Conservation (phyloP, 2,113 vertebrate genomes). For the Psophia crepitans region DNA sequence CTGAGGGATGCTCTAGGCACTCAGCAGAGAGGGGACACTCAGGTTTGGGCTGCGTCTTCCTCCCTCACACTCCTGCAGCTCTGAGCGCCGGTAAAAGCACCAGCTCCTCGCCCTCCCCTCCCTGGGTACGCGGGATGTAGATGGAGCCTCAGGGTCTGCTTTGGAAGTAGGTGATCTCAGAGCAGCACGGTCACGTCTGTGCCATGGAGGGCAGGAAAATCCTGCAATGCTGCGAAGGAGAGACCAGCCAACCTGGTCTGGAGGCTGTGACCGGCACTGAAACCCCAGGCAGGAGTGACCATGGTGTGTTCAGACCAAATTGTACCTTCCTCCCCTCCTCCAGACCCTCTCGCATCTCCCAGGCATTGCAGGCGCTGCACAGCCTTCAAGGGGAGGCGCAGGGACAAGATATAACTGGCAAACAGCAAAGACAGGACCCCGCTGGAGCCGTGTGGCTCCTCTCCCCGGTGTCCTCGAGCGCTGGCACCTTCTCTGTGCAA, state of each 20-base stretch:
- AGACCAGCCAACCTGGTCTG: neutral
- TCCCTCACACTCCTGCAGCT: neutral
- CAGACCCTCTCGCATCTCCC: neutral
- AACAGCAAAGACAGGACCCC: neutral
- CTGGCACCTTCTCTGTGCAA: neutral
- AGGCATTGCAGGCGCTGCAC: neutral
- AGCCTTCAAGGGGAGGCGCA: neutral
- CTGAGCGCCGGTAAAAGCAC: neutral
- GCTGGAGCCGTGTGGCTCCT: neutral
- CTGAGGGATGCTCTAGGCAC: neutral
- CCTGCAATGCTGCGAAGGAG: neutral
- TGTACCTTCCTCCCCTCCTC: neutral
- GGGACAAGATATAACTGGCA: neutral
- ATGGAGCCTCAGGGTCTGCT: neutral
- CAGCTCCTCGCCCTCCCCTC: neutral
- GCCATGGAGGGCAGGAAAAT: neutral
- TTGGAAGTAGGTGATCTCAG: neutral
- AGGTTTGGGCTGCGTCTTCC: accelerated
- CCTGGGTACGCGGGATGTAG: accelerated
- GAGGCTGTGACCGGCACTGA: neutral
- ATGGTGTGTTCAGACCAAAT: accelerated
- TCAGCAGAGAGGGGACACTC: neutral
- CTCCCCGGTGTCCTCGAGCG: neutral
- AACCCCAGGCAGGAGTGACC: neutral
- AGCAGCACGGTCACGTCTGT: neutral